Conservation (phyloP, 2,888 invertebrate genomes). For the Agrotis ipsilon region DNA sequence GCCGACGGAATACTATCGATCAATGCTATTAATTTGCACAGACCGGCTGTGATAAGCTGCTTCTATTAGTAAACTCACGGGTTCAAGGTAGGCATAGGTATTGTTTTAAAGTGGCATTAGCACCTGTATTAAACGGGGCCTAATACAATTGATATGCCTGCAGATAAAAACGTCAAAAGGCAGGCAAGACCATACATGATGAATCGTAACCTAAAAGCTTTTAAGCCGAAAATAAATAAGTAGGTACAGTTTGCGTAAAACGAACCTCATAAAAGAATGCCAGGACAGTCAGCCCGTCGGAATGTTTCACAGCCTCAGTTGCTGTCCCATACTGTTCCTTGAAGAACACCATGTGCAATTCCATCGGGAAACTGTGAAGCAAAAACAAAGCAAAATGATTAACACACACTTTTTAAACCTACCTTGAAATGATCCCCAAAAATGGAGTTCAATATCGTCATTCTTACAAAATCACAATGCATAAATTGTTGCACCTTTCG, state of each 20-base stretch:
- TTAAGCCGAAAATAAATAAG: slow-evolving; percentile 7
- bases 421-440: slow-evolving; percentile 11
- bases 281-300: slow-evolving; percentile 95
- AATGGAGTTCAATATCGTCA: slow-evolving; percentile 9
- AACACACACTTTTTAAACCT: slow-evolving; percentile 4
- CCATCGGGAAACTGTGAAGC: slow-evolving; percentile 93
- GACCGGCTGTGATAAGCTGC: slow-evolving; percentile 7
- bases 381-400: slow-evolving; percentile 11
- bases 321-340: slow-evolving; percentile 92
- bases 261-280: slow-evolving; percentile 95
- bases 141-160: background rate
- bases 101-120: slow-evolving; percentile 7
- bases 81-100: no score
- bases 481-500: slow-evolving; percentile 7
- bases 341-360: slow-evolving; percentile 95
- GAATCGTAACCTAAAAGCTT: background rate
- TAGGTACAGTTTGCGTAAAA: background rate
- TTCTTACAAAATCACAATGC: slow-evolving; percentile 33
- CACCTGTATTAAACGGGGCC: background rate
- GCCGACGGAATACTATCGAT: slow-evolving; percentile 22
- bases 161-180: background rate
- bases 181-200: background rate
- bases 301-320: slow-evolving; percentile 92
- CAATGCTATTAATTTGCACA: slow-evolving; percentile 36
- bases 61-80: slow-evolving; percentile 10